Base-by-base conservation (phyloP, 53 echinoderm and acorn worm species). In the Mesocentrotus franciscanus region DNA sequence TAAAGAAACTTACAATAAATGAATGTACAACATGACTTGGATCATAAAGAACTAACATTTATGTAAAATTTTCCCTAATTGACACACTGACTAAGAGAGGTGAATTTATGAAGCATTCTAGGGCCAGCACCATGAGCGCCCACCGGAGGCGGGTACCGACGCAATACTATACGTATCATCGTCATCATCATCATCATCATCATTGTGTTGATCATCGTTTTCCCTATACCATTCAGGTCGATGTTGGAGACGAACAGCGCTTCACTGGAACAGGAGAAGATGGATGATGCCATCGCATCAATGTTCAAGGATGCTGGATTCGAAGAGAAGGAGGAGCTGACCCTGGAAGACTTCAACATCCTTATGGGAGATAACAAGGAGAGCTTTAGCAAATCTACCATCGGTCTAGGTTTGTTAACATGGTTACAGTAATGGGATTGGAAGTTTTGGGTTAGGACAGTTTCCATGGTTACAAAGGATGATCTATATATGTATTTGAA, bases 341-440 rank as follows among this genome's bases (percentile, higher is more conserved):
- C 97, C 3, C 85, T 97, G 87, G 95, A 97, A 42, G 97, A 97
- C 61, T 97, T 97, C 79, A 94, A 95, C 78, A 61, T 59, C 6
- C 89, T 97, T 6, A 97, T 97, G 97, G 96, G 96, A 10, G 97
- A 96, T 62, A 92, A 97, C 90, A 96, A 96, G 93, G 93, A 96
- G 61, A 85, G 95, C 71, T 95, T 96, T 11, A 78, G 95, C 56
- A 75, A 92, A 15, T 94, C 97, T 18, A 90, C 91, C 56, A 92
- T 92, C 26, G 74, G 74, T 27, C 55, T 92, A 71, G 92, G 92
- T 92, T 17, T 84, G 55, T 76, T 32, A 8, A 0, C 0, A 33
- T 10, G 3, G 29, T 75, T 75, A 16, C 32, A 39, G 84, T 39
- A 16, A 78, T 78, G 27, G 32, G 78, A 13, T 61, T 61, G 17